A percentile compares a stretch with the other conserved stretches of the same genome.
phyloP scores from a whole-genome alignment of 1,140 invertebrate species.

The Drosophila parabipectinata region DNA sequence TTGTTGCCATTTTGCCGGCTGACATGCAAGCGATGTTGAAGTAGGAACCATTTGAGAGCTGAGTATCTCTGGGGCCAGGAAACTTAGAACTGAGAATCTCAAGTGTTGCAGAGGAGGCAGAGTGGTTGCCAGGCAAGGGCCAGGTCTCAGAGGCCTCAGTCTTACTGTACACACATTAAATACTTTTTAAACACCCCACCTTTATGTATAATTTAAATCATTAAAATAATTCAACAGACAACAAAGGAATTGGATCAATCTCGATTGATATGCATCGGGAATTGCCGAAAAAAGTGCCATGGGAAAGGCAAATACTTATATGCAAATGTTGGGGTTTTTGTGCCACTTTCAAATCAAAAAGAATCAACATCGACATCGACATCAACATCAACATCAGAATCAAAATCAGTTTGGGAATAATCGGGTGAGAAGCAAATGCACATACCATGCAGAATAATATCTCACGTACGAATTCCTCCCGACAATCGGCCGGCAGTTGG shows the following conservation, averaged over 20 bases:
- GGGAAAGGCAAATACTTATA: constrained; percentile 34
- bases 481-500: not conserved
- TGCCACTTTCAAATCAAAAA: constrained; percentile 46
- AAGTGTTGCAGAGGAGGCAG: constrained; percentile 27
- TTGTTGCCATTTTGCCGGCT: constrained; percentile 69
- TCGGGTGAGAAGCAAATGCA: constrained; percentile 23
- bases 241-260: constrained; percentile 8
- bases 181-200: no score
- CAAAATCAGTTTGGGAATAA: constrained; percentile 43
- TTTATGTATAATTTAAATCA: not conserved
- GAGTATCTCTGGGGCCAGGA: constrained; percentile 4
- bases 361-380: constrained; percentile 34
- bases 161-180: not conserved
- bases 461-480: constrained; percentile 39
- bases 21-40: constrained; percentile 50
- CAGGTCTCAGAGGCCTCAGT: no score
- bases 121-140: not conserved
- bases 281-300: constrained; percentile 23
- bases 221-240: not conserved
- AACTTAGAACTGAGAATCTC: constrained; percentile 30
- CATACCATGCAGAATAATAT: constrained; percentile 35
- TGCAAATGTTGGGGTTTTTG: constrained; percentile 33
- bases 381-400: constrained; percentile 24
- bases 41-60: constrained; percentile 43
- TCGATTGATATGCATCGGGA: constrained; percentile 35